Evolutionary conservation across 2,797 vertebrate genomes (phyloP).

Genomic region (Distichodus sexfasciatus): DNA sequence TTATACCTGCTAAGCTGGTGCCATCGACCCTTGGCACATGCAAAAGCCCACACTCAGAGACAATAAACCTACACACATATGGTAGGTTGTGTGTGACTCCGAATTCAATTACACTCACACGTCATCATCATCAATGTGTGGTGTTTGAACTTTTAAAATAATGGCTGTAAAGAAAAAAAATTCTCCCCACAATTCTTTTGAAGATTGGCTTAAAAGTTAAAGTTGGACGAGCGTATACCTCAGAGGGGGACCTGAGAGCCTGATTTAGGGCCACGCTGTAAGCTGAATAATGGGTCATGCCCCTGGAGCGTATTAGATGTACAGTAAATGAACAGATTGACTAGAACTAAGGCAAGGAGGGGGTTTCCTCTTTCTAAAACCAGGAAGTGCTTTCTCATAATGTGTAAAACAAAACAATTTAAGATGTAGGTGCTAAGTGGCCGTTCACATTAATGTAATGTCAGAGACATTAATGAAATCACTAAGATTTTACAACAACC

Average conservation of each 20-base stretch:
- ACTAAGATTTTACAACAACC: no score
- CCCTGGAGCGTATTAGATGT: constrained; percentile 48
- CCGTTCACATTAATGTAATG: constrained; percentile 8
- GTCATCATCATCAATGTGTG: background rate
- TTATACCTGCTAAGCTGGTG: constrained; percentile 46
- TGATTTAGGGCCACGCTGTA: constrained; percentile 40
- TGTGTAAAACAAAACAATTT: constrained; percentile 18
- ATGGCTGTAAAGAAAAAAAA: background rate
- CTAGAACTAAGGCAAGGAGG: constrained; percentile 33
- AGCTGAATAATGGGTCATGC: constrained; percentile 36
- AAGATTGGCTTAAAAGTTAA: constrained; percentile 21
- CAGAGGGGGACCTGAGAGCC: constrained; percentile 32
- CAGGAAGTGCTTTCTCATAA: constrained; percentile 29
- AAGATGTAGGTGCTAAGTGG: constrained; percentile 10
- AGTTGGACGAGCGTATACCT: constrained; percentile 12
- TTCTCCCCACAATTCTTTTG: background rate
- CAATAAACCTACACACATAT: background rate
- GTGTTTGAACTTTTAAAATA: background rate
- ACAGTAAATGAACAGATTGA: constrained; percentile 21
- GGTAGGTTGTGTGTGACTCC: background rate
- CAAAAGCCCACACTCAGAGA: background rate
- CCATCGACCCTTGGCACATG: constrained; percentile 52
- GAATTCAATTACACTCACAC: background rate
- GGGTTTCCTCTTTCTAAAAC: constrained; percentile 39
- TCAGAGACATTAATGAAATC: background rate